A percentile compares a stretch with the other conserved stretches of the same genome.
Conservation (phyloP, 2,888 invertebrate genomes). For the Apantesis nais region DNA sequence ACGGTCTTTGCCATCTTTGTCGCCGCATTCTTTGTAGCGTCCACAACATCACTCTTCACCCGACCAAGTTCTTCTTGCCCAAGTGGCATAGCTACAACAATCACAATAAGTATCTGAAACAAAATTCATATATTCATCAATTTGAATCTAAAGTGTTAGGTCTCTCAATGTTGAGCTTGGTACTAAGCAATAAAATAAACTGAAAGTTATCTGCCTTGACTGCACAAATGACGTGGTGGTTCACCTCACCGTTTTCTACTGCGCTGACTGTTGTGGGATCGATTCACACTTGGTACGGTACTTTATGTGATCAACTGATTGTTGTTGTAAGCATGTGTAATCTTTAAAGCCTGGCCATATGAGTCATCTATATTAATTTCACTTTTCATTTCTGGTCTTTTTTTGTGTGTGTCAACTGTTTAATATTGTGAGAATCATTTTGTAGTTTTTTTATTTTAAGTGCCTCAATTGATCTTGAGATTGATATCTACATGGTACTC, state of each 20-base stretch:
- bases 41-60: slow-evolving; percentile 72
- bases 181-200: not conserved
- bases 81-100: slow-evolving; percentile 58
- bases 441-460: too few relatives aligned
- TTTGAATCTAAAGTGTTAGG: too few relatives aligned
- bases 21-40: slow-evolving; percentile 74
- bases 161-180: not conserved
- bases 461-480: too few relatives aligned
- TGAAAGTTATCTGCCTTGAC: not conserved
- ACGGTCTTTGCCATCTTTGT: slow-evolving; percentile 68
- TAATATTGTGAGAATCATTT: too few relatives aligned
- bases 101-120: slow-evolving; percentile 55
- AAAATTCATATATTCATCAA: not conserved
- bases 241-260: not conserved
- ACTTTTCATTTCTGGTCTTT: too few relatives aligned
- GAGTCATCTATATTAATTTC: too few relatives aligned
- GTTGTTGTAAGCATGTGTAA: not conserved
- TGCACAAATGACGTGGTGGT: not conserved
- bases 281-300: not conserved
- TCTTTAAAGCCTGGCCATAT: not conserved
- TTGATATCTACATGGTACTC: too few relatives aligned
- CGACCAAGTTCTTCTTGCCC: slow-evolving; percentile 41
- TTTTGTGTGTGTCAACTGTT: too few relatives aligned
- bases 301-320: not conserved
- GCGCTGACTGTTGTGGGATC: not conserved